Conservation (phyloP, 2,797 vertebrate species). For the Paratrypauchen microcephalus region DNA sequence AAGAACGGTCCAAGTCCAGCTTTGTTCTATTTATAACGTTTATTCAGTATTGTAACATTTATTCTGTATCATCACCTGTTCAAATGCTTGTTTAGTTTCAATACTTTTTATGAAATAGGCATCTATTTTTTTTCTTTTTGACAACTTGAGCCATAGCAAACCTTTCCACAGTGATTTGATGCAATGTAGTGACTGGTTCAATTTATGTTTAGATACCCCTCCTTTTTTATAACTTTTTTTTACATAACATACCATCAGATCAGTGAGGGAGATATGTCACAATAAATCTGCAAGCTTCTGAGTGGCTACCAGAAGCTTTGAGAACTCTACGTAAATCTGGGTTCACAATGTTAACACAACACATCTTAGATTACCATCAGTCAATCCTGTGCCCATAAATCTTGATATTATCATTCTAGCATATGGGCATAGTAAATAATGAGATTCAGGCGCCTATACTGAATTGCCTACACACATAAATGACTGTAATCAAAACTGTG, state of each 20-base stretch:
- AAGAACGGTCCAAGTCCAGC: too few species aligned
- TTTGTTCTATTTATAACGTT: too few species aligned
- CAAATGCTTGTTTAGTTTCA: background rate
- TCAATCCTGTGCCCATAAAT: conserved; percentile 1
- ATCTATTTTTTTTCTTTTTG: background rate
- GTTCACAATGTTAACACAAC: conserved; percentile 1
- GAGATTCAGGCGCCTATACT: background rate
- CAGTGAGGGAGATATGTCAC: background rate
- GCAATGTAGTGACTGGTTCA: background rate
- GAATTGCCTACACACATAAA: background rate
- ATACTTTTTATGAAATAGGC: background rate
- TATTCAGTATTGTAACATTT: background rate
- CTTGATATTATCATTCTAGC: conserved; percentile 5
- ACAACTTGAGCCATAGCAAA: background rate
- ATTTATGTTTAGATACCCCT: background rate
- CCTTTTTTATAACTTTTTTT: background rate
- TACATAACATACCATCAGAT: background rate
- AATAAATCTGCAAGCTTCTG: background rate
- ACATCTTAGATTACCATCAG: conserved; percentile 6
- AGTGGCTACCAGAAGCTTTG: conserved; percentile 6
- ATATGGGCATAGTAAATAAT: background rate
- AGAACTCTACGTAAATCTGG: background rate
- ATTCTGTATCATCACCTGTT: background rate
- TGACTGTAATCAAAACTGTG: conserved; percentile 26
- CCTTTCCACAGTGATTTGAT: background rate